Evolutionary conservation across 1,140 invertebrate species (phyloP).

Genomic region (Ooceraea biroi): DNA sequence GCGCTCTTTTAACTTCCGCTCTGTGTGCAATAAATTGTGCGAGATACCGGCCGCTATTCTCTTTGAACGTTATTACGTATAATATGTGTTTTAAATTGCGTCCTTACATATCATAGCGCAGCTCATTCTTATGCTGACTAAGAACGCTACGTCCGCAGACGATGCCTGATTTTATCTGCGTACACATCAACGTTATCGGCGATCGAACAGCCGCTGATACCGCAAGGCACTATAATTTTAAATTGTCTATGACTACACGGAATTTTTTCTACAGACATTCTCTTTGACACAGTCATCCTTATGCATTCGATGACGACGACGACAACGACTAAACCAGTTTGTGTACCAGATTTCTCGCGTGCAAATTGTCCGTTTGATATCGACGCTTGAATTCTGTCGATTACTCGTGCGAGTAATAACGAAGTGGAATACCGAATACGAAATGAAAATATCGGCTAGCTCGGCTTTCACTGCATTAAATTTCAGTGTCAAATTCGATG

Average conservation of each 20-base stretch:
- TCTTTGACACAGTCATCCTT: constrained; percentile 46
- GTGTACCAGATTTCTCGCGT: not conserved
- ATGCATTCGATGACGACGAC: constrained; percentile 17
- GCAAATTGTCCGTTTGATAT: not conserved
- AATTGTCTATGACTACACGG: constrained; percentile 31
- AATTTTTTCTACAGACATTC: constrained; percentile 18
- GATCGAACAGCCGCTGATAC: constrained; percentile 52
- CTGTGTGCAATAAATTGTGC: not conserved
- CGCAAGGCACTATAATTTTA: constrained; percentile 37
- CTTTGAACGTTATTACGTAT: constrained; percentile 25
- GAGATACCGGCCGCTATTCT: not conserved
- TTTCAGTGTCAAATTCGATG: not conserved
- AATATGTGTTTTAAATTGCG: constrained; percentile 43
- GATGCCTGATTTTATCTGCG: constrained; percentile 56
- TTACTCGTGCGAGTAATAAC: not conserved
- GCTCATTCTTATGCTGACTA: constrained; percentile 52
- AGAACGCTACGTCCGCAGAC: constrained; percentile 9
- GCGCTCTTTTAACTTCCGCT: not conserved
- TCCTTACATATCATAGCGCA: constrained; percentile 28
- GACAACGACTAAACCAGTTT: not conserved
- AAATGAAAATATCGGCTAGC: not conserved
- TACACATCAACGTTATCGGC: constrained; percentile 44
- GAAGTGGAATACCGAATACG: not conserved
- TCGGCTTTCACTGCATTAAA: not conserved
- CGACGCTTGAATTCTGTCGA: not conserved